A percentile compares a stretch with the other conserved stretches of the same genome.
Evolutionary conservation across 2,113 vertebrate species (phyloP).

Genomic region (Pristiophorus japonicus): DNA sequence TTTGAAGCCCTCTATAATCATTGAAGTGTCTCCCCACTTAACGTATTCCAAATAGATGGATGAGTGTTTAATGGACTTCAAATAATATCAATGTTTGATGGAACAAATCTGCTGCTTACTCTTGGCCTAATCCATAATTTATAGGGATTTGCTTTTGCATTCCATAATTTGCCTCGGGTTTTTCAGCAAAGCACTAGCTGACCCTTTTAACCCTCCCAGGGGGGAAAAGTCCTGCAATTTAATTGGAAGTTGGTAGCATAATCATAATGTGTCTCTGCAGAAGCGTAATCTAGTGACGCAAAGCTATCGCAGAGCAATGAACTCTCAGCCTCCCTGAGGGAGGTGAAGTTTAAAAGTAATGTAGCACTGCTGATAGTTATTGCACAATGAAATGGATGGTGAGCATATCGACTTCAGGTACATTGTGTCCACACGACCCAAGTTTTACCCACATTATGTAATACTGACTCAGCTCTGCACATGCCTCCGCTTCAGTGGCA

Average conservation of each 20-base stretch:
- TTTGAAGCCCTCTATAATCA: background rate
- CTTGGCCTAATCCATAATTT: constrained; percentile 23
- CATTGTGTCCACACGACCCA: too few species aligned
- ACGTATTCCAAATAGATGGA: constrained; percentile 5
- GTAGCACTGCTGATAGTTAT: too few species aligned
- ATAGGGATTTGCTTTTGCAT: background rate
- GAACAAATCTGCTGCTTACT: background rate
- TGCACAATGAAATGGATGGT: too few species aligned
- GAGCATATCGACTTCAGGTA: too few species aligned
- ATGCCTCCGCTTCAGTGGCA: too few species aligned
- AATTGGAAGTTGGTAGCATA: background rate
- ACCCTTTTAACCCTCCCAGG: background rate
- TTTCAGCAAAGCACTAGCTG: background rate
- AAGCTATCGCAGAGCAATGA: background rate
- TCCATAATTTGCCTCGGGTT: background rate
- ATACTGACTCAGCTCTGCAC: too few species aligned
- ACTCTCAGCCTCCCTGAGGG: background rate
- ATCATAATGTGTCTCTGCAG: background rate
- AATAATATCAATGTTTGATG: constrained; percentile 32
- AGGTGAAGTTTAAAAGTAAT: background rate
- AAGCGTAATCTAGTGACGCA: background rate
- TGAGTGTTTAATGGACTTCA: constrained; percentile 10
- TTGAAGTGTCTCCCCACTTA: background rate
- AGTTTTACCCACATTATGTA: too few species aligned
- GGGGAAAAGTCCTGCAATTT: background rate